These are phyloP conservation scores for Dasyornis broadbenti DNA, from an alignment of 2,113 vertebrate species.

Conservation along the genomic window DNA sequence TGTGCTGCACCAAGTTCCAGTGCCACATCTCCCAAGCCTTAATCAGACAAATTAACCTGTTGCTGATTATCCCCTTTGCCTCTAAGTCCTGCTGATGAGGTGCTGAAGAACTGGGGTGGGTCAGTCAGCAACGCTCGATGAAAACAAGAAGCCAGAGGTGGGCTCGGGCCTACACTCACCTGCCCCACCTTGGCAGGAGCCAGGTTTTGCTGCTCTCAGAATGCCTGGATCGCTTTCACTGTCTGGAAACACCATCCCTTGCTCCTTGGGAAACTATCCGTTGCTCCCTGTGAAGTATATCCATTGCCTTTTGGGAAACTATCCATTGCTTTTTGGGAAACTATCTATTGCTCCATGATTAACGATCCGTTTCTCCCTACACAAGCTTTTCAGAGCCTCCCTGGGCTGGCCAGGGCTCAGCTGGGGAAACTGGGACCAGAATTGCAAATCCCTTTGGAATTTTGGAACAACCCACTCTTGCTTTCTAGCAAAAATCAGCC, in stretches of 20 bases:
- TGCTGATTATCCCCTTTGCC: neutral
- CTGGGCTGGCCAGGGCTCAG: neutral
- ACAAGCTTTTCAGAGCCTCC: neutral
- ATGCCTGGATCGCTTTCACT: accelerated
- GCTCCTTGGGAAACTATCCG: neutral
- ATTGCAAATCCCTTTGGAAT: neutral
- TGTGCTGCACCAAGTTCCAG: accelerated
- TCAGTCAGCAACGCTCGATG: accelerated
- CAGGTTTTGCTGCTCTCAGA: too few relatives aligned
- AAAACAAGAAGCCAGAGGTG: neutral
- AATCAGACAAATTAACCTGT: neutral
- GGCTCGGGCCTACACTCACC: neutral
- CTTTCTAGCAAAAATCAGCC: neutral
- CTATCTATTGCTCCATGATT: neutral
- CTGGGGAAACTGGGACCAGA: neutral
- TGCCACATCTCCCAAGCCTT: neutral
- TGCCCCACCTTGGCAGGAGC: neutral
- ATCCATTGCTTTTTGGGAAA: neutral
- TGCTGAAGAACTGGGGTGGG: neutral
- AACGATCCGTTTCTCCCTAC: neutral
- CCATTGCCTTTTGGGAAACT: neutral
- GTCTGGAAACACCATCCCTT: accelerated
- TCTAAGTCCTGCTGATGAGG: neutral
- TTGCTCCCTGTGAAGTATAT: neutral
- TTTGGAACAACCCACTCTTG: neutral